Evolutionary conservation across 2,113 vertebrate genomes (phyloP).

Genomic region (Mormyrus lacerda): DNA sequence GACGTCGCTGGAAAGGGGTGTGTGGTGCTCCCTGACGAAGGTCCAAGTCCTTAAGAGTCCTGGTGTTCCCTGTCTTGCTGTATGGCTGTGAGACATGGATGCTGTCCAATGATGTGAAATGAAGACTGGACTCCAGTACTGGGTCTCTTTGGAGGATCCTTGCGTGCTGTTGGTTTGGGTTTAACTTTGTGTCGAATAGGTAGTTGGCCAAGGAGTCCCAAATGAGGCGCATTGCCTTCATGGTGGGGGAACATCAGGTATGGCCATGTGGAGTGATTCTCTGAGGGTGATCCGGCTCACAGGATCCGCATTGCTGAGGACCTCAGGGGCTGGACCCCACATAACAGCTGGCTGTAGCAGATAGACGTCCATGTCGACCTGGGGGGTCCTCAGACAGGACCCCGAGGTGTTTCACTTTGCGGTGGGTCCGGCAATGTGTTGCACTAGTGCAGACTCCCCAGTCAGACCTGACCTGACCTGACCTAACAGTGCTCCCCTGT

Average conservation of each 20-base stretch:
- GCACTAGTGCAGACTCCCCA: not conserved
- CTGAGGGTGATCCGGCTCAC: not conserved
- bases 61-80: not conserved
- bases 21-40: not conserved
- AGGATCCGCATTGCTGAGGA: not conserved
- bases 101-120: not conserved
- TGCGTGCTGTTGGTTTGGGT: not conserved
- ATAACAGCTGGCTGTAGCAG: not conserved
- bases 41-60: not conserved
- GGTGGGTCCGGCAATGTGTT: not conserved
- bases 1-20: not conserved
- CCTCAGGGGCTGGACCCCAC: not conserved
- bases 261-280: not conserved
- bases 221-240: not conserved
- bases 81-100: not conserved
- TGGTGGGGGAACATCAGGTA: not conserved
- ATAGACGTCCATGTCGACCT: not conserved
- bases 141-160: not conserved
- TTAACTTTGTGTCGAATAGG: not conserved
- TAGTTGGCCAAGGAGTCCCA: not conserved
- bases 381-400: not conserved
- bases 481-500: not conserved
- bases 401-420: not conserved
- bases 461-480: not conserved
- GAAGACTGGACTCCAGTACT: not conserved